A percentile compares a stretch with the other conserved stretches of the same genome.
These are phyloP conservation scores for Scaptomyza graminum DNA, from an alignment of 1,140 invertebrate species.

Conservation along the genomic window DNA sequence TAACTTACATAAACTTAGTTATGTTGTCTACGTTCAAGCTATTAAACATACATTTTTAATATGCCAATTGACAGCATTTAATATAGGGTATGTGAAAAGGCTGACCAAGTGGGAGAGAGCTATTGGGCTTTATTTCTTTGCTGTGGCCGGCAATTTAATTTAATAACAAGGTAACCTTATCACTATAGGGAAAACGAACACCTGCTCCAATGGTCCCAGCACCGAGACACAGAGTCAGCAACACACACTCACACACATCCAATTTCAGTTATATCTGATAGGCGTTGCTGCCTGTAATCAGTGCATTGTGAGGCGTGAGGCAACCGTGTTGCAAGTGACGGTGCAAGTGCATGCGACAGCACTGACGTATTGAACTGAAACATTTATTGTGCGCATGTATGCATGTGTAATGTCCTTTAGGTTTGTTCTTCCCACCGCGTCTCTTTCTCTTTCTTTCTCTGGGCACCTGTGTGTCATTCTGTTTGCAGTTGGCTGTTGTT, in stretches of 20 bases:
- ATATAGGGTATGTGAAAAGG: neutral
- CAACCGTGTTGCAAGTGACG: neutral
- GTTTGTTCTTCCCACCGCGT: too few species aligned
- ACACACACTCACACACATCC: conserved; percentile 15
- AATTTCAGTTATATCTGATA: conserved; percentile 35
- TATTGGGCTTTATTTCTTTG: conserved; percentile 35
- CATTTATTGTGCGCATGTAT: conserved; percentile 10
- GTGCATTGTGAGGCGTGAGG: conserved; percentile 8
- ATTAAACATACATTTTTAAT: neutral
- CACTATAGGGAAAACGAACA: conserved; percentile 61
- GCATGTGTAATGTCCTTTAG: conserved; percentile 6
- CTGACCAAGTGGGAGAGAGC: neutral
- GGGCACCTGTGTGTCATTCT: neutral
- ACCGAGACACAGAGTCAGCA: neutral
- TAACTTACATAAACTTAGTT: neutral
- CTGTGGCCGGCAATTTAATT: conserved; percentile 71
- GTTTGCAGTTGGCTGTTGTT: conserved; percentile 24
- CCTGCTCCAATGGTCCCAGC: conserved; percentile 35
- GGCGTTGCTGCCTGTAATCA: conserved; percentile 20
- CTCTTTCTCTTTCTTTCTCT: neutral
- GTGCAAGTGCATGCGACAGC: neutral
- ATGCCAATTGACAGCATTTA: neutral
- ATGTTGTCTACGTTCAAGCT: neutral
- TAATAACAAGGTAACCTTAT: conserved; percentile 77
- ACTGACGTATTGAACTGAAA: conserved; percentile 18